Conservation (phyloP, 2,797 vertebrate species). For the Pogonophryne albipinna region DNA sequence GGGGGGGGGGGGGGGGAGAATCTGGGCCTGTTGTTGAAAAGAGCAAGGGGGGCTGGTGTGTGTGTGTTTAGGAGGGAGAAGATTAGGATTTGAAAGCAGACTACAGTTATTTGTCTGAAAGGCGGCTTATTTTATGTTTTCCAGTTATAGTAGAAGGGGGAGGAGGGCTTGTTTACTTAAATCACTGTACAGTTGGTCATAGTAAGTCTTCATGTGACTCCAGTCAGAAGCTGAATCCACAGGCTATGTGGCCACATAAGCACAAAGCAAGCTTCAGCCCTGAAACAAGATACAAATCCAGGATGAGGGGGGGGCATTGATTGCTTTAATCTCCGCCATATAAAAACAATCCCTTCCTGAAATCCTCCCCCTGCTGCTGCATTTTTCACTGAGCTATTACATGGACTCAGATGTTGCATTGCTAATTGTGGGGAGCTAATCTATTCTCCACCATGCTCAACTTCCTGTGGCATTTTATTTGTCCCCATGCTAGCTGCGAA, state of each 20-base stretch:
- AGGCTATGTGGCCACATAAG: constrained; percentile 39
- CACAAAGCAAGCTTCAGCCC: constrained; percentile 54
- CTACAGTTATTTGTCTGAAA: constrained; percentile 79
- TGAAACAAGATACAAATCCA: constrained; percentile 47
- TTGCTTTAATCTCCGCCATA: constrained; percentile 50
- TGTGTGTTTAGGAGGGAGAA: constrained; percentile 53
- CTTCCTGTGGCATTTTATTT: constrained; percentile 50
- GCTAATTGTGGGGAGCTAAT: constrained; percentile 73
- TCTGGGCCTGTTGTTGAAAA: constrained; percentile 79
- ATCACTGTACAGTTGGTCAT: constrained; percentile 71
- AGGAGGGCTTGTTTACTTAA: constrained; percentile 69
- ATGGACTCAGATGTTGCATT: constrained; percentile 51
- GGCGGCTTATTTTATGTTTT: constrained; percentile 78
- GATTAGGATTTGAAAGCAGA: constrained; percentile 78
- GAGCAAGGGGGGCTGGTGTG: constrained; percentile 50
- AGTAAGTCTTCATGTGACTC: constrained; percentile 74
- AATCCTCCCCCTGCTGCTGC: constrained; percentile 20
- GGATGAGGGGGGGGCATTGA: not conserved
- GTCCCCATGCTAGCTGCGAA: constrained; percentile 55
- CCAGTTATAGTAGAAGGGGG: constrained; percentile 52
- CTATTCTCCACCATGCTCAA: constrained; percentile 44
- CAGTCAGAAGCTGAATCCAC: constrained; percentile 55
- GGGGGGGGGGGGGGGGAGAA: constrained; percentile 53
- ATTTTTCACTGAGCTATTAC: constrained; percentile 37
- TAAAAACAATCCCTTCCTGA: constrained; percentile 60